Base-by-base conservation (phyloP, 2,888 invertebrate genomes). In the Timandra comae region DNA sequence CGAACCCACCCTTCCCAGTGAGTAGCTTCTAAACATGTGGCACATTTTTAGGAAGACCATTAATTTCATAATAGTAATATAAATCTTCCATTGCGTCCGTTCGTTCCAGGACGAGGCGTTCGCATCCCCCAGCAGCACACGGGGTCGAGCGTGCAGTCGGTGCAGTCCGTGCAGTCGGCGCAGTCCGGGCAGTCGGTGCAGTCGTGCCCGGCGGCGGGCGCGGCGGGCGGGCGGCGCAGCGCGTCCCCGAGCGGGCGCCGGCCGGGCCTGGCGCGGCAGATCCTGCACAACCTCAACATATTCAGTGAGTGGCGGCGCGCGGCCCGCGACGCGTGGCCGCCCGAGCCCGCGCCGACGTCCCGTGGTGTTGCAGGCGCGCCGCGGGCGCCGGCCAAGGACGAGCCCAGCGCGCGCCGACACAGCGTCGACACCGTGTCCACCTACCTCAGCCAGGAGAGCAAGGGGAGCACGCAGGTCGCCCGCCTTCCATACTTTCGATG, bases 401-500 rank as follows among this genome's bases (percentile, higher is more conserved):
- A 24, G 3, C 90, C 91, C 58, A 92, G 93, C 63, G 90, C 92
- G 29, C 91, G 95, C 7, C 82, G 95, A 10, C 95, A 94, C 35
- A 94, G 94, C 66, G 91, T 95, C 24, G 95, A 95, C 70, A 95
- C 95, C 7, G 93, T 95, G 16, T 95, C 95, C 37, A 95, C 95
- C 0, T 95, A 95, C 86, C 88, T 95, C 53, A 95, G 95, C 66
- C 94, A 80, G 56, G 94, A 94, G 73, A 94, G 93, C 80, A 90
- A 91, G 66, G 91, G 91, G 44, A 91, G 91, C 56, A 43, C 73
- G 38, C 82, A 79, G 79, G 85, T 81, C 12, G 19, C 3, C 1
- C 5, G 8, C 3, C 12, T 2, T 7, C 1, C n/a, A 1, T n/a
- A 8, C 2, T 8, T 7, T 12, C 8, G 12, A n/a, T 29, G 20